Evolutionary conservation across 2,797 vertebrate genomes (phyloP).

Genomic region (Sebastes hubbsi): DNA sequence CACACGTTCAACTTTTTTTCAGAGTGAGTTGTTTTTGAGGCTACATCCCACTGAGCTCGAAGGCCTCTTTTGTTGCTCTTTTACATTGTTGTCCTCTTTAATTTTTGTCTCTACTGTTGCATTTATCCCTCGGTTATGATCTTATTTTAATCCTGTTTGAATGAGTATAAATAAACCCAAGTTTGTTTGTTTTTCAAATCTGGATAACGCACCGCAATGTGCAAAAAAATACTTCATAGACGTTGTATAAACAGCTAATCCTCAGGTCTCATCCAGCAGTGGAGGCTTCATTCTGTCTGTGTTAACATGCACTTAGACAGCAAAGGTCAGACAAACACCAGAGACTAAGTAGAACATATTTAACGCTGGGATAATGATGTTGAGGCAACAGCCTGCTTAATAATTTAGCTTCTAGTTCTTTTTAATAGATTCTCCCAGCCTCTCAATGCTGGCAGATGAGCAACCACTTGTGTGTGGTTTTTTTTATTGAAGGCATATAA

Average conservation of each 20-base stretch:
- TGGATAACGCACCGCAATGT: background rate
- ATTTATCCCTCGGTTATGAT: background rate
- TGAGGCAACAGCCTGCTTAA: constrained; percentile 24
- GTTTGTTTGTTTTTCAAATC: background rate
- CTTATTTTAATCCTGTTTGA: constrained; percentile 1
- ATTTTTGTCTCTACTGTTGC: background rate
- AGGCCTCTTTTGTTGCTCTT: background rate
- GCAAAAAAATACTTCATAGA: background rate
- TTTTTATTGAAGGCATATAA: background rate
- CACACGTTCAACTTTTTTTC: background rate
- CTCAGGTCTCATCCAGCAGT: background rate
- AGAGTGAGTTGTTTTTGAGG: background rate
- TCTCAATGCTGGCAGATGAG: constrained; percentile 10
- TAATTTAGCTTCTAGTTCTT: constrained; percentile 45
- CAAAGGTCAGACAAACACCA: constrained; percentile 28
- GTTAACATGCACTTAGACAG: background rate
- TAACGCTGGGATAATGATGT: constrained; percentile 32
- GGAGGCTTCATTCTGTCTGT: background rate
- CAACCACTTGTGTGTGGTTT: background rate
- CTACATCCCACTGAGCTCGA: background rate
- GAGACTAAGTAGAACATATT: constrained; percentile 23
- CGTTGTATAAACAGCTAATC: background rate
- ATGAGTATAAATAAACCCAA: background rate
- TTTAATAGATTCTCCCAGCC: constrained; percentile 6
- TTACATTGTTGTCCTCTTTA: background rate